Base-by-base conservation (phyloP, 2,797 vertebrate genomes). In the Sebastes alutus region DNA sequence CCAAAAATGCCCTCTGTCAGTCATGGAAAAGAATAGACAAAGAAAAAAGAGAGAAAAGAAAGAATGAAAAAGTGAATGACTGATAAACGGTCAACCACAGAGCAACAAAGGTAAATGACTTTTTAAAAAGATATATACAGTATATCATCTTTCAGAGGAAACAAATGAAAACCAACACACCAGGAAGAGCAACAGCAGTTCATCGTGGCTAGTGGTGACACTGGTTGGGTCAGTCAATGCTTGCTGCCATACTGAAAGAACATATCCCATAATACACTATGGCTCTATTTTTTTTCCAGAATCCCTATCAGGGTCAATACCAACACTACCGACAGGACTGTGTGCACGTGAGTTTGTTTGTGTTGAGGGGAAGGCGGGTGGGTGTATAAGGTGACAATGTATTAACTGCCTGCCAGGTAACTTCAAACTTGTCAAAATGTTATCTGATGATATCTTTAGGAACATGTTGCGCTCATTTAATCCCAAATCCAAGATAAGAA, bases 1-100 rank as follows among this genome's bases (percentile, higher is more conserved):
- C 96, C 96, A 96, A 96, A 96, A 96, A 96, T 93, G 94, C 96
- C 96, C 95, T 96, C 96, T 96, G 96, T 94, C 95, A 96, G 96
- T 95, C 96, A 96, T 96, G 95, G 92, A 95, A 95, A 93, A 95
- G 94, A 95, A 94, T 78, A 94, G 92, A 96, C 87, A 93, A 89
- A 94, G 87, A 92, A 88, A 93, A 93, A 91, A 92, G 78, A 92
- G 92, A 94, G 92, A 93, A 93, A 92, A 92, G 80, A 88, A 96
- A 88, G 89, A 94, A 94, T 94, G 93, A 95, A 94, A 93, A 89
- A 80, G 91, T 94, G 91, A 93, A 88, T 91, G 93, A 94, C 91
- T 90, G 87, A 94, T 91, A 90, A 88, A 90, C 49, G 87, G 87
- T 92, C 91, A 90, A 94, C 88, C 91, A 92, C 90, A 93, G 89